Conservation (phyloP, 2,888 invertebrate genomes). For the Volucella zonaria region DNA sequence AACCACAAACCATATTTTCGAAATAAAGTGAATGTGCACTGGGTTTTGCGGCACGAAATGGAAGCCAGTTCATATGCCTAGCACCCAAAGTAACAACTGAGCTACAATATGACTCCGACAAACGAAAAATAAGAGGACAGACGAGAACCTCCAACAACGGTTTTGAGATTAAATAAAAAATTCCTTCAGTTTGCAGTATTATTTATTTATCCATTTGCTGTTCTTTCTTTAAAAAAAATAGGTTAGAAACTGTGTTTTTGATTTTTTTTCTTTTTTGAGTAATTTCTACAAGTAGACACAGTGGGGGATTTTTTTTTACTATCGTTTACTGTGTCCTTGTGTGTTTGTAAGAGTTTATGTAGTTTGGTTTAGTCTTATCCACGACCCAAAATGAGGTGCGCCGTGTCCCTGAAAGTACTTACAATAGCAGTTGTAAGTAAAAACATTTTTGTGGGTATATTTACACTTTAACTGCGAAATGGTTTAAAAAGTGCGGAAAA, state of each 20-base stretch:
- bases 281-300: neutral
- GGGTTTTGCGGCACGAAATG: conserved; percentile 11
- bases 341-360: conserved; percentile 8
- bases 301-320: neutral
- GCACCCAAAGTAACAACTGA: neutral
- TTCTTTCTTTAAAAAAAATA: neutral
- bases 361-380: conserved; percentile 36
- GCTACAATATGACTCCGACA: conserved; percentile 19
- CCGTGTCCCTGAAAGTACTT: conserved; percentile 1
- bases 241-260: conserved; percentile 22
- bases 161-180: conserved; percentile 61
- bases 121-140: conserved; percentile 2
- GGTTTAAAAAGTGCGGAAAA: conserved; percentile 39
- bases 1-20: conserved; percentile 61
- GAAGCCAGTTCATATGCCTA: conserved; percentile 6
- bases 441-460: conserved; percentile 32
- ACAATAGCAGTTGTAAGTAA: conserved; percentile 21
- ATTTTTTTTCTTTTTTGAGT: conserved; percentile 20
- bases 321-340: neutral
- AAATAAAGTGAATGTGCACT: conserved; percentile 64
- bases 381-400: conserved; percentile 25
- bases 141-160: conserved; percentile 9
- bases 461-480: conserved; percentile 42
- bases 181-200: conserved; percentile 57
- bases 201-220: conserved; percentile 44